Conservation (phyloP, 2,113 vertebrate genomes). For the Catharus fuscescens region DNA sequence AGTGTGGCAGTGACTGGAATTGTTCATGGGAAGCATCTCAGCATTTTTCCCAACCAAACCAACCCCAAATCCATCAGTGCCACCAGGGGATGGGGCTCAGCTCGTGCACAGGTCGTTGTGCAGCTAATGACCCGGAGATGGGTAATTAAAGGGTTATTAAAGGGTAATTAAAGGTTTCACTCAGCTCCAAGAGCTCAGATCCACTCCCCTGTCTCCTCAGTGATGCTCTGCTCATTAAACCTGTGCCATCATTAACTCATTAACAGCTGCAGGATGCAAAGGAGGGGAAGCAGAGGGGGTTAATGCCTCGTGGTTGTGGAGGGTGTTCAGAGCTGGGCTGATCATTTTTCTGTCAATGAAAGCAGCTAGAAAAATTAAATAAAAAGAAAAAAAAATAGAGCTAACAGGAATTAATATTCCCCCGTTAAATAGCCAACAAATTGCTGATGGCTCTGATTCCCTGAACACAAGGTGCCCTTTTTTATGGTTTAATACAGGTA, state of each 20-base stretch:
- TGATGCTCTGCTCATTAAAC: constrained; percentile 63
- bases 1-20: neutral
- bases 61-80: constrained; percentile 48
- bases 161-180: constrained; percentile 58
- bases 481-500: neutral
- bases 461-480: neutral
- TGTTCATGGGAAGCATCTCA: neutral
- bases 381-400: neutral
- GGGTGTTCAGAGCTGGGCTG: neutral
- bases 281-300: neutral
- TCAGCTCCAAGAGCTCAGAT: neutral
- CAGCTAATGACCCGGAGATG: constrained; percentile 56
- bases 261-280: constrained; percentile 40
- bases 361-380: neutral
- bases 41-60: neutral
- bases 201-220: neutral
- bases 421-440: neutral
- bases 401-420: neutral
- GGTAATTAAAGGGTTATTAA: constrained; percentile 53
- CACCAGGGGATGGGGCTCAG: neutral
- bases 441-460: neutral
- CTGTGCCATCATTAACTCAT: constrained; percentile 45
- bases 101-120: constrained; percentile 28
- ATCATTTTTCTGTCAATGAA: neutral
- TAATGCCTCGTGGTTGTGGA: neutral